Evolutionary conservation across 92 coral and sea anemone species (phyloP).

Genomic region (Nematostella vectensis): DNA sequence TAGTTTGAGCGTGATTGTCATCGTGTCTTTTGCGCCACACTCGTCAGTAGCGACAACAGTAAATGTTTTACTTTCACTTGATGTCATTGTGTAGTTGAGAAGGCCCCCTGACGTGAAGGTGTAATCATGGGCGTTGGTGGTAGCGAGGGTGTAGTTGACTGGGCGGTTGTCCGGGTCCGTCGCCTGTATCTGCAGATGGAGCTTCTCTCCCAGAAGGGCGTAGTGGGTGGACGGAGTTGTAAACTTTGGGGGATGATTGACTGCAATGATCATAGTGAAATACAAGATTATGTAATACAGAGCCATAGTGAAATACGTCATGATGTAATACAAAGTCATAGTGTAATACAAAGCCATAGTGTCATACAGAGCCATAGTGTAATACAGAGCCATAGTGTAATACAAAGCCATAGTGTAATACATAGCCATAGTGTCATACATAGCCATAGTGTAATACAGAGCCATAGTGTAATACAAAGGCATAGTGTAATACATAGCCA

Average conservation of each 20-base stretch:
- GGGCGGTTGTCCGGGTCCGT: slow-evolving; percentile 57
- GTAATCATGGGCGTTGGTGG: slow-evolving; percentile 13
- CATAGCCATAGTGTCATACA: too few species aligned
- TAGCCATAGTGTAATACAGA: too few species aligned
- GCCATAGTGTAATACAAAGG: too few species aligned
- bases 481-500: too few species aligned
- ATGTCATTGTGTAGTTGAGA: slow-evolving; percentile 29
- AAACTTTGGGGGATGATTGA: slow-evolving; percentile 24
- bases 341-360: too few species aligned
- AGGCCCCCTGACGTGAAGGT: slow-evolving; percentile 19
- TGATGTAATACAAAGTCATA: too few species aligned
- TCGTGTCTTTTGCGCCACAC: slow-evolving; percentile 35
- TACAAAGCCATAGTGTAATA: too few species aligned
- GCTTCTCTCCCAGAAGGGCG: slow-evolving; percentile 22
- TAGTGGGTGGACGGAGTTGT: slow-evolving; percentile 10
- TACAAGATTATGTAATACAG: too few species aligned
- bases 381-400: too few species aligned
- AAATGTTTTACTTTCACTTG: slow-evolving; percentile 11
- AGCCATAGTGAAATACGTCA: too few species aligned
- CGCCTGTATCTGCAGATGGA: slow-evolving; percentile 32
- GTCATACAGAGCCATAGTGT: too few species aligned
- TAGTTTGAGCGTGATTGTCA: slow-evolving; percentile 17
- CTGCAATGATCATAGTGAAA: slow-evolving; percentile 11
- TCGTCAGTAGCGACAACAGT: slow-evolving; percentile 51
- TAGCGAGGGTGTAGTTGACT: slow-evolving; percentile 17